Percentiles rank a stretch among this genome's conserved stretches.
Conservation (phyloP, 2,797 vertebrate genomes). For the Coracias cyanogaster region DNA sequence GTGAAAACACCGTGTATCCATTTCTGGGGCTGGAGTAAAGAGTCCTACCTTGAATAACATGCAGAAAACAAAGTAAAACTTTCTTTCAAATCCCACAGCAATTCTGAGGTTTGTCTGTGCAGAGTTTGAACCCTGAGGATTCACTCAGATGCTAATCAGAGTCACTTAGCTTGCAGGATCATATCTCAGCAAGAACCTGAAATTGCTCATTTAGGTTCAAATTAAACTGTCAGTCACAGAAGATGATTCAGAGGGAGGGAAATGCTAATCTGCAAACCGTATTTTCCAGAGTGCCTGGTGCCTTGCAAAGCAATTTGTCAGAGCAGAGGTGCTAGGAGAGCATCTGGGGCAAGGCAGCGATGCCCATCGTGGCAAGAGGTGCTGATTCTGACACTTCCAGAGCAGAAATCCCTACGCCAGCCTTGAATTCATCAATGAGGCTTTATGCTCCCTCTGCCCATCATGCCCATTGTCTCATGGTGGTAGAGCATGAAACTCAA, state of each 20-base stretch:
- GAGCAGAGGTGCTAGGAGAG: neutral
- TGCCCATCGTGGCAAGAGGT: neutral
- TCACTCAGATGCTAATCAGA: fast-evolving
- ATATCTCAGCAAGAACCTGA: neutral
- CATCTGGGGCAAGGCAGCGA: neutral
- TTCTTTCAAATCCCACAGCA: neutral
- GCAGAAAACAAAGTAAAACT: neutral
- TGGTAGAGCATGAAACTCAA: neutral
- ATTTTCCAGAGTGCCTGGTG: neutral
- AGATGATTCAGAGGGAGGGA: neutral
- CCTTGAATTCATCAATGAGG: neutral
- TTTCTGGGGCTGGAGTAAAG: neutral
- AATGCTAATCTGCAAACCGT: neutral
- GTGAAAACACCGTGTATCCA: neutral
- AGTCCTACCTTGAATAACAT: neutral
- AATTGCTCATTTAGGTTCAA: neutral
- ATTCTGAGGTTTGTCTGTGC: neutral
- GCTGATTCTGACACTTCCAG: neutral
- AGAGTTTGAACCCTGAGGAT: neutral
- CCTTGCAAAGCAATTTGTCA: neutral
- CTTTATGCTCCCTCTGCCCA: neutral
- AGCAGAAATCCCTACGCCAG: neutral
- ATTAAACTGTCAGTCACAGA: neutral
- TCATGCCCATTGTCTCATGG: fast-evolving
- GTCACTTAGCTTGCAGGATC: neutral